Base-by-base conservation (phyloP, 2,888 invertebrate species). In the Volucella inanis region DNA sequence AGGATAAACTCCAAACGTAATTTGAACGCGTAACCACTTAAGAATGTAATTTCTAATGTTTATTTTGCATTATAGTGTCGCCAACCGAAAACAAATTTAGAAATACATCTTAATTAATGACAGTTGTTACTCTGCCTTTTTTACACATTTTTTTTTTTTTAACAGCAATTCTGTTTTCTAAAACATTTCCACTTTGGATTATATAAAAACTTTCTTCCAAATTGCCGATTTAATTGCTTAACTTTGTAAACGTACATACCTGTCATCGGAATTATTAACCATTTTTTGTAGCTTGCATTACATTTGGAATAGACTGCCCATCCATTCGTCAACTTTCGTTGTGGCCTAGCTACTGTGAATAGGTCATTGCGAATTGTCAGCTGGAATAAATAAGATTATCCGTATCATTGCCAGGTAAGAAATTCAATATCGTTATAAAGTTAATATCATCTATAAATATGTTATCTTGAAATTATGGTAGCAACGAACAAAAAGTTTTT, bases 251-350 rank as follows among this genome's bases (percentile, higher is more conserved):
- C 79, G 68, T 80, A 71, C 79, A 65, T 80, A 87, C 87, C 87
- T 84, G 76, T 84, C 87, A 79, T 76, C 79, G 47, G 76, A 72
- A 72, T 79, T 76, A 80, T 72, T 80, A 80, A 84, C 74, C 87
- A 87, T 87, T 84, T 87, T 85, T 78, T 62, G 65, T 75, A 62
- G 54, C 64, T 86, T 50, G 41, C 52, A 77, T 84, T 78, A 80
- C 87, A 87, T 87, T 84, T 84, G 84, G 64, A 85, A 72, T 68
- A 50, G 52, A 62, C 84, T 57, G 39, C 10, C 45, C 67, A 14
- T 41, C 45, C 43, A 71, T 79, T 75, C 65, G 52, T 54, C 43
- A 67, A 61, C 18, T 74, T 50, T 52, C 54, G 38, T 70, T 14
- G 4, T 31, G 31, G 31, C 1, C 31, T 8, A 8, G 8, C 3